A percentile compares a stretch with the other conserved stretches of the same genome.
Evolutionary conservation across 2,797 vertebrate genomes (phyloP).

Genomic region (Poliocrania exsul): DNA sequence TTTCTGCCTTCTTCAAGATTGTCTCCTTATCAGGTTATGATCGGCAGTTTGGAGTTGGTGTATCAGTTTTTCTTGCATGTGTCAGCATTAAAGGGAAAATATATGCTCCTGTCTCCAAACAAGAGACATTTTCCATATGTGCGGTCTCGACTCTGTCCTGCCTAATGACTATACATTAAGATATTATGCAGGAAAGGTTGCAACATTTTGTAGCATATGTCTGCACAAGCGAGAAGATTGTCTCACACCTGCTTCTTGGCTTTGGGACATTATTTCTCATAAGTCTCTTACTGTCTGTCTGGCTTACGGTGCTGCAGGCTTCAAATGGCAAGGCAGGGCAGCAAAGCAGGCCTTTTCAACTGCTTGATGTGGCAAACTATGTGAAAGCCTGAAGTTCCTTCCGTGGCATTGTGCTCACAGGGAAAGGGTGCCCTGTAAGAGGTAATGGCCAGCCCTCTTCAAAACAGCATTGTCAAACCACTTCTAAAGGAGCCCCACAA

Average conservation of each 20-base stretch:
- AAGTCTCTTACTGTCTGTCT: background rate
- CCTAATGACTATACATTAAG: slow-evolving; percentile 28
- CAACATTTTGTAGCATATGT: slow-evolving; percentile 14
- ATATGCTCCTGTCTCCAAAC: background rate
- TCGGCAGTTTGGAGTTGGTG: background rate
- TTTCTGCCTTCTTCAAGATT: background rate
- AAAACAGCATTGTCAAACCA: background rate
- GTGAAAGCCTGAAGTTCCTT: background rate
- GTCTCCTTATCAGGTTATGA: background rate
- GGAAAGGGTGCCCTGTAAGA: background rate
- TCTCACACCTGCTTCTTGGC: slow-evolving; percentile 48
- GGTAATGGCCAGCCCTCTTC: background rate
- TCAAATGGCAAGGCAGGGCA: background rate
- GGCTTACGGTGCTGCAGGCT: background rate
- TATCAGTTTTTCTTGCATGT: background rate
- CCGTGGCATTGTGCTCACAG: background rate
- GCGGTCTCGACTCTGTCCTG: background rate
- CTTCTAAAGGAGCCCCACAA: background rate
- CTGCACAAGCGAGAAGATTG: background rate
- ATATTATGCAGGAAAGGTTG: background rate
- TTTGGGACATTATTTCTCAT: background rate
- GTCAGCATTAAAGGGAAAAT: background rate
- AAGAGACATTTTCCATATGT: slow-evolving; percentile 2
- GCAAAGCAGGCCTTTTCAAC: background rate
- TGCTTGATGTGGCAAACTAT: background rate